phyloP scores from a whole-genome alignment of 2,888 invertebrate genomes.

The Adineta ricciae region DNA sequence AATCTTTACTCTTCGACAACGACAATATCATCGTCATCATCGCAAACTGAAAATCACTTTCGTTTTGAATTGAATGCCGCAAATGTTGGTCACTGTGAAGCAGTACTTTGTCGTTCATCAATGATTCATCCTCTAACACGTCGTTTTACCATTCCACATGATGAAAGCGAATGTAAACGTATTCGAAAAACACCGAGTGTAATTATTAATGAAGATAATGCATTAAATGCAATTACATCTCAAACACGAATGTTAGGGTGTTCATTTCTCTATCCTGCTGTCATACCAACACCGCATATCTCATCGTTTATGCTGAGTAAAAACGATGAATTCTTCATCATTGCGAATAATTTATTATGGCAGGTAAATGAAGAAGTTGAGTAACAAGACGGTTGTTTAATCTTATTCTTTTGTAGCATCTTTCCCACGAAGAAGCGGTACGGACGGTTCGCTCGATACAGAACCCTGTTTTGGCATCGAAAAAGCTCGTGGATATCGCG shows the following conservation, averaged over 20 bases:
- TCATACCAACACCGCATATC: conserved; percentile 49
- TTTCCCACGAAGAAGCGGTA: conserved; percentile 71
- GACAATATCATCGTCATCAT: not conserved
- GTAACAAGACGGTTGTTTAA: not conserved
- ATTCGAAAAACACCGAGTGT: conserved; percentile 48
- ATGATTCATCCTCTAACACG: conserved; percentile 43
- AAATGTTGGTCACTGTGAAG: conserved; percentile 48
- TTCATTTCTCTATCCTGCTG: conserved; percentile 48
- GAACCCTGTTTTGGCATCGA: conserved; percentile 77
- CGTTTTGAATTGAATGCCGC: conserved; percentile 40
- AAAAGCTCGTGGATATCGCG: conserved; percentile 53
- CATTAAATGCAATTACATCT: conserved; percentile 48
- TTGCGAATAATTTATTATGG: conserved; percentile 61
- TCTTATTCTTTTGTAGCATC: conserved; percentile 49
- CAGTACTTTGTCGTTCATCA: conserved; percentile 45
- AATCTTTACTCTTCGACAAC: conserved; percentile 36
- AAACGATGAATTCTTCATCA: conserved; percentile 48
- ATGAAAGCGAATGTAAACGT: conserved; percentile 47
- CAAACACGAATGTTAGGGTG: conserved; percentile 48
- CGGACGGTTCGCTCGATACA: conserved; percentile 61
- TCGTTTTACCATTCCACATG: conserved; percentile 41
- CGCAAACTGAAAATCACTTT: not conserved
- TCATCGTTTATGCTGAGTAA: conserved; percentile 39
- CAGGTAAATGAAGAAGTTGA: conserved; percentile 45
- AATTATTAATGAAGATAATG: conserved; percentile 52